A percentile compares a stretch with the other conserved stretches of the same genome.
These are phyloP conservation scores for Tachystola acroxantha DNA, from an alignment of 2,888 invertebrate genomes.

Conservation along the genomic window DNA sequence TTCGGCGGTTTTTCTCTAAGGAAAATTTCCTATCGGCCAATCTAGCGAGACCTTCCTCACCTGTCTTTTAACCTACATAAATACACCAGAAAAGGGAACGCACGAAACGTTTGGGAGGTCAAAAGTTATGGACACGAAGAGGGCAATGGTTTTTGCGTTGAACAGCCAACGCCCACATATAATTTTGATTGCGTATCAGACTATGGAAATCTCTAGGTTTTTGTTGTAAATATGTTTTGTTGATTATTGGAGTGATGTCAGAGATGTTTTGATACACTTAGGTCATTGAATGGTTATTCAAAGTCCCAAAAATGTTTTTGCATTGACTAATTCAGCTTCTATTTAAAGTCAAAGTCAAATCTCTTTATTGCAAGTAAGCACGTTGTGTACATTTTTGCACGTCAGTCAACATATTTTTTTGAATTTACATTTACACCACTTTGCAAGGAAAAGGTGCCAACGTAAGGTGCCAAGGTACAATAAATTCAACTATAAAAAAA, in stretches of 20 bases:
- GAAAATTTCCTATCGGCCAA: constrained; percentile 54
- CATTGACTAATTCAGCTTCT: too few relatives aligned
- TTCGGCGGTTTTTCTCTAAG: constrained; percentile 66
- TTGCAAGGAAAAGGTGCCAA: too few relatives aligned
- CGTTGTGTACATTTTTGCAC: too few relatives aligned
- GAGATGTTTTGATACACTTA: not conserved
- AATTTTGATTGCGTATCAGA: constrained; percentile 18
- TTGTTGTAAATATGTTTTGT: constrained; percentile 6
- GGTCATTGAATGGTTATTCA: too few relatives aligned
- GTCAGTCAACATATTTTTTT: too few relatives aligned
- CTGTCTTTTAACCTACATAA: constrained; percentile 11
- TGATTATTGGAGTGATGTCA: constrained; percentile 1
- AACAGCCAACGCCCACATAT: constrained; percentile 33
- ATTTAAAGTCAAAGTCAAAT: too few relatives aligned
- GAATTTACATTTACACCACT: too few relatives aligned
- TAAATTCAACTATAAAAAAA: too few relatives aligned
- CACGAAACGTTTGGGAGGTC: constrained; percentile 20
- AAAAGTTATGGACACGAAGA: constrained; percentile 26
- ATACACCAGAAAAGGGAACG: constrained; percentile 3
- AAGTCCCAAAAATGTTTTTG: too few relatives aligned
- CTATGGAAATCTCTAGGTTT: constrained; percentile 24
- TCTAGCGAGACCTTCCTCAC: constrained; percentile 29
- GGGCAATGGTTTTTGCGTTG: constrained; percentile 51
- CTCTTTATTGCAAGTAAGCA: too few relatives aligned
- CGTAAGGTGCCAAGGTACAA: too few relatives aligned